phyloP scores from a whole-genome alignment of 2,113 vertebrate genomes.

The Anthoscopus minutus region DNA sequence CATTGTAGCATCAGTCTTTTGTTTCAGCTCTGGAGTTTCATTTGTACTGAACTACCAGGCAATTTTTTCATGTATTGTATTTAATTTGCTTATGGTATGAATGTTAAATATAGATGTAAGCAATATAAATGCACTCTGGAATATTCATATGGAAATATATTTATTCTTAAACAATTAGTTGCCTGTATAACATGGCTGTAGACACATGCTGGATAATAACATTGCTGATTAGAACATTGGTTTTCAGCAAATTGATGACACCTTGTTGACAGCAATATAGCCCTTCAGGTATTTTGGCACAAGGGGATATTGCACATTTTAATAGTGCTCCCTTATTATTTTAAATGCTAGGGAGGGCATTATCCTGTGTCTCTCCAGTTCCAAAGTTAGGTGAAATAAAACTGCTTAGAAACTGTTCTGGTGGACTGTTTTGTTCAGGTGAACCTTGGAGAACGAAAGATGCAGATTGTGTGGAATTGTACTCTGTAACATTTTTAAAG shows the following conservation, averaged over 20 bases:
- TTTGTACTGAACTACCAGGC: not conserved
- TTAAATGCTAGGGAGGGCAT: not conserved
- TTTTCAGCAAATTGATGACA: not conserved
- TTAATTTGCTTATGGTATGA: not conserved
- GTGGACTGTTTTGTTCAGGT: not conserved
- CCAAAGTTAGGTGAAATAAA: not conserved
- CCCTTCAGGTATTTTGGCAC: not conserved
- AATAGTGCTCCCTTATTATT: not conserved
- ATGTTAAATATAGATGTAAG: not conserved
- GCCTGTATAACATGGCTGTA: not conserved
- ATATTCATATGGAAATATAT: not conserved
- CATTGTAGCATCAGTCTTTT: not conserved
- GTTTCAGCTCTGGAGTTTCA: not conserved
- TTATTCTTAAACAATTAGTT: not conserved
- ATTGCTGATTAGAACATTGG: not conserved
- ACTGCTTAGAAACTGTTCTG: not conserved
- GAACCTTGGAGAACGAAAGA: not conserved
- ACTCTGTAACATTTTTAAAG: not conserved
- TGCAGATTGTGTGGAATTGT: not conserved
- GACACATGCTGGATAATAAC: not conserved
- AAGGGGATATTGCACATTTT: not conserved
- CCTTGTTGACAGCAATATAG: not conserved
- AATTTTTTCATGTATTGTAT: not conserved
- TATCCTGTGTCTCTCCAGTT: not conserved
- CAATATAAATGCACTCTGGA: not conserved